A percentile compares a stretch with the other conserved stretches of the same genome.
phyloP scores from a whole-genome alignment of 2,888 invertebrate genomes.

The Noctua fimbriata region DNA sequence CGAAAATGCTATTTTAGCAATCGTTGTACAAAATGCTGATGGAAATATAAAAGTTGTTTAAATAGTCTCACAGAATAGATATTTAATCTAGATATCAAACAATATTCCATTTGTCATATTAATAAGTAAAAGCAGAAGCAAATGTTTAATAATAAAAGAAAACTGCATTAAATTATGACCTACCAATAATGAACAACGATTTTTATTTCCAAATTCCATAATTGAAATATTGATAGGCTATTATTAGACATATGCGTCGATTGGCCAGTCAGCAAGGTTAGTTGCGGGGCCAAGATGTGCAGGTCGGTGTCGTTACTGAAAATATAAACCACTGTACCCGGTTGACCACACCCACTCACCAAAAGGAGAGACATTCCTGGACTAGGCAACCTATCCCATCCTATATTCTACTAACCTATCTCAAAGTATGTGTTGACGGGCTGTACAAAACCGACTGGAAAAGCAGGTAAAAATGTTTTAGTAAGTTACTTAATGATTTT shows the following conservation, averaged over 20 bases:
- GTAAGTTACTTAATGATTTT: no score
- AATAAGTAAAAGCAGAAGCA: constrained; percentile 89
- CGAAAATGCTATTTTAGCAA: constrained; percentile 78
- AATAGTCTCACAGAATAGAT: constrained; percentile 88
- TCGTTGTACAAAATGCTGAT: constrained; percentile 87
- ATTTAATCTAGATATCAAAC: constrained; percentile 89
- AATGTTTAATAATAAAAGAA: constrained; percentile 88
- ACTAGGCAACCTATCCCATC: background rate
- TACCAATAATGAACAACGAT: constrained; percentile 86
- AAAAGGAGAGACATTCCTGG: background rate
- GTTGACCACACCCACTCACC: background rate
- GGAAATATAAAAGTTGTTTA: constrained; percentile 90
- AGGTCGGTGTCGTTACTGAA: background rate
- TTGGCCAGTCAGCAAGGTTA: constrained; percentile 1
- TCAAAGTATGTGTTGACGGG: background rate
- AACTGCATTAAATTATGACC: constrained; percentile 90
- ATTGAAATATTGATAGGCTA: background rate
- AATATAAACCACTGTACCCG: background rate
- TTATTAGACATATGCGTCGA: background rate
- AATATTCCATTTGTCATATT: constrained; percentile 90
- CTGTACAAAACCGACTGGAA: background rate
- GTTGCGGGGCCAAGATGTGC: background rate
- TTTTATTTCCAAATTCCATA: constrained; percentile 75
- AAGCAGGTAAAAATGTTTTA: no score
- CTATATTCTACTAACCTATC: background rate